These are phyloP conservation scores for Pitta sordida DNA, from an alignment of 2,113 vertebrate genomes.

Conservation along the genomic window DNA sequence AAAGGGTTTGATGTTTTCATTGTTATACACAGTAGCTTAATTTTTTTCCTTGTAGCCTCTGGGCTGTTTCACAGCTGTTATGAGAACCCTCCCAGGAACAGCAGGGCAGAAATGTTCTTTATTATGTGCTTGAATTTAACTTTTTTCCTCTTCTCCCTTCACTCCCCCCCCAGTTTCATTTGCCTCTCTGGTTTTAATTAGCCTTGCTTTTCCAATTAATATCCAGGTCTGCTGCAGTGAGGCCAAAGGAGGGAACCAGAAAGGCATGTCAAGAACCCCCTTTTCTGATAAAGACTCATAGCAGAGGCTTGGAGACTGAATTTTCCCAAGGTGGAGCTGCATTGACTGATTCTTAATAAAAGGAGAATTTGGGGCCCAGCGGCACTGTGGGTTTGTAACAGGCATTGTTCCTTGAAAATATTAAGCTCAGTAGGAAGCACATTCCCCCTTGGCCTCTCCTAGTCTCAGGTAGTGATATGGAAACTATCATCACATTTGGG, in stretches of 20 bases:
- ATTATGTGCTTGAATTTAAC: constrained; percentile 13
- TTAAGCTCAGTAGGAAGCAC: constrained; percentile 4
- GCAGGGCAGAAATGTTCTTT: constrained; percentile 12
- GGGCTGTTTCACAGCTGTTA: constrained; percentile 43
- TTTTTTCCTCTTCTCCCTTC: neutral
- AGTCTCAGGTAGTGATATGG: constrained; percentile 27
- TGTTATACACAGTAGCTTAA: constrained; percentile 49
- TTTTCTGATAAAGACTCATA: neutral
- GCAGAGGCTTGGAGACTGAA: constrained; percentile 14
- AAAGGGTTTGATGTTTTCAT: constrained; percentile 52
- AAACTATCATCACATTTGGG: constrained; percentile 38
- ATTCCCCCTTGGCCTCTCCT: neutral
- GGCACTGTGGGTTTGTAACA: neutral
- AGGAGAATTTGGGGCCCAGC: neutral
- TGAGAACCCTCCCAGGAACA: constrained; percentile 29
- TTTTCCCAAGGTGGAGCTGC: constrained; percentile 26
- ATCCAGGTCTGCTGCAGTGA: constrained; percentile 1
- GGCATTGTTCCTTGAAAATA: constrained; percentile 46
- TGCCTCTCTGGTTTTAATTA: constrained; percentile 50
- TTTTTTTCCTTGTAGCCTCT: constrained; percentile 53
- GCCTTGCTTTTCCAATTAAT: constrained; percentile 49
- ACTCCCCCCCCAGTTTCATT: neutral
- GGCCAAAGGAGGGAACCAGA: constrained; percentile 19
- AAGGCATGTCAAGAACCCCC: neutral
- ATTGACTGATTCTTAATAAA: constrained; percentile 55